These are phyloP conservation scores for Solen grandis DNA, from an alignment of 1,140 invertebrate species.

Conservation along the genomic window DNA sequence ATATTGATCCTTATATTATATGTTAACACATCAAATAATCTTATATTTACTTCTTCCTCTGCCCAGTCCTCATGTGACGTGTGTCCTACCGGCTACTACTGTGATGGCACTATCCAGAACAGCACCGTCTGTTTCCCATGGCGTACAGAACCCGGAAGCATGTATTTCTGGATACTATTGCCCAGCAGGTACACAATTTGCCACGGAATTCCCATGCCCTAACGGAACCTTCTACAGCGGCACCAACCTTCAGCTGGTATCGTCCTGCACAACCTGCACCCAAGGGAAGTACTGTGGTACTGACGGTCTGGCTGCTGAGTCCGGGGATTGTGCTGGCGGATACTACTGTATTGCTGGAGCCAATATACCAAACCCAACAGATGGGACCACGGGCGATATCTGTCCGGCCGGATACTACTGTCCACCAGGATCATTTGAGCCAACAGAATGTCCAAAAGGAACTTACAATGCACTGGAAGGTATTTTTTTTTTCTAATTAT, in stretches of 20 bases:
- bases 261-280: constrained; percentile 69
- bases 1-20: too few species aligned
- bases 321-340: constrained; percentile 64
- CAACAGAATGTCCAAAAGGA: constrained; percentile 66
- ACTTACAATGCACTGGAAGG: constrained; percentile 68
- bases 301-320: constrained; percentile 60
- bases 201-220: constrained; percentile 71
- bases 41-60: too few species aligned
- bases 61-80: constrained; percentile 69
- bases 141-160: constrained; percentile 73
- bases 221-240: constrained; percentile 71
- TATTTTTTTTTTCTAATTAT: background rate
- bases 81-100: constrained; percentile 74
- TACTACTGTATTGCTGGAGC: constrained; percentile 68
- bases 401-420: constrained; percentile 71
- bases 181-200: constrained; percentile 69
- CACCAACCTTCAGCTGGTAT: constrained; percentile 57
- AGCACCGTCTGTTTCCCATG: constrained; percentile 72
- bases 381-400: constrained; percentile 68
- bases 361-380: constrained; percentile 58
- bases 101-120: constrained; percentile 77
- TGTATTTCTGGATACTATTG: constrained; percentile 75
- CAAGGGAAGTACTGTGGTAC: constrained; percentile 66
- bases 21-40: too few species aligned
- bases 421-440: constrained; percentile 60